Evolutionary conservation across 2,888 invertebrate genomes (phyloP), one percentile per base, ranked within the genome.

Genomic region (Pachydiplax longipennis): DNA sequence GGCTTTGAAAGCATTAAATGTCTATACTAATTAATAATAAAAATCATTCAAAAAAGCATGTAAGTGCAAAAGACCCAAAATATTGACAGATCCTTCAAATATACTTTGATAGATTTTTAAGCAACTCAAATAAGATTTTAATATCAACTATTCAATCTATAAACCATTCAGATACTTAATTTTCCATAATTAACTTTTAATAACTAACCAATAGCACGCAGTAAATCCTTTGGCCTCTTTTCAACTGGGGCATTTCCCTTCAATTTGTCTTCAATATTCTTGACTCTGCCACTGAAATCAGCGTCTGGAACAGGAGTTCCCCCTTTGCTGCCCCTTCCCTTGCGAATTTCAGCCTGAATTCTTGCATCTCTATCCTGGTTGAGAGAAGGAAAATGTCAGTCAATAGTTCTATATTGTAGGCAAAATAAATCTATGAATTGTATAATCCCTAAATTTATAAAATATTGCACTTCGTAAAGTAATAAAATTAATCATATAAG

Each of bases 201-300:
- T n/a, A 81, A 92, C 92, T 92, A 92, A 94, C 95, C 98, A 91
- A 98, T 98, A 81, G 98, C 97, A 91, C 98, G 95, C 94, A 97
- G 95, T 91, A 98, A 95, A 94, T 98, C 98, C 94, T 97, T 97
- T 1, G 98, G 98, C 93, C 98, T 98, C 92, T 97, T 97, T 37
- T 96, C 96, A 0, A 95, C 94, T 1, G 95, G 94, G 90, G 94
- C 94, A 13, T 94, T 95, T 91, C 95, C 95, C 90, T 96, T 96
- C 91, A 98, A 95, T 92, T 98, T 97, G 92, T 97, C 97, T 92
- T 98, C 98, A 91, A 98, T 96, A 91, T 95, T 96, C 93, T 96
- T 96, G 91, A 97, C 96, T 92, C 95, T 94, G 0, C 95, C 95
- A 25, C 95, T 95, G 92, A 96, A 95, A 92, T 95, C 95, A 92